Conservation (phyloP, 2,113 vertebrate species). For the Spea multiplicata region DNA sequence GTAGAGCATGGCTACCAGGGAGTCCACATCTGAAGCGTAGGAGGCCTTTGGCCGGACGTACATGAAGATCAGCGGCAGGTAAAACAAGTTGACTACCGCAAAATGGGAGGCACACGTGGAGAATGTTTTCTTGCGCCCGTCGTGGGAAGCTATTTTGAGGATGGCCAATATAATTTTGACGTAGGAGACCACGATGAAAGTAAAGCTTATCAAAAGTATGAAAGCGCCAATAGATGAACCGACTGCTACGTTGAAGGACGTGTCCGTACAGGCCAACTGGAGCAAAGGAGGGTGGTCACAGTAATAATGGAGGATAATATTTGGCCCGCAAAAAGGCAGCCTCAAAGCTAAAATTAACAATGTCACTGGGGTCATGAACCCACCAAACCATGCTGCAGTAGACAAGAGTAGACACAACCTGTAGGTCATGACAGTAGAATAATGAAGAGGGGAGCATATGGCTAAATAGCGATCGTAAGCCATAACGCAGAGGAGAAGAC, state of each 20-base stretch:
- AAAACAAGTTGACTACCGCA: not conserved
- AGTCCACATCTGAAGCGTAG: slow-evolving; percentile 49
- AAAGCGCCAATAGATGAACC: not conserved
- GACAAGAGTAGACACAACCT: slow-evolving; percentile 46
- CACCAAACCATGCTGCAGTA: slow-evolving; percentile 51
- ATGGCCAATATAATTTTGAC: slow-evolving; percentile 11
- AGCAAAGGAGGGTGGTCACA: slow-evolving; percentile 59
- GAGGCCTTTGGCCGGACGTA: slow-evolving; percentile 50
- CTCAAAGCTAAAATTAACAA: slow-evolving; percentile 49
- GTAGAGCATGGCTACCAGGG: slow-evolving; percentile 55
- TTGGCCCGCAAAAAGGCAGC: slow-evolving; percentile 58
- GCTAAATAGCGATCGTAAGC: slow-evolving; percentile 36
- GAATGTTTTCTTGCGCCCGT: slow-evolving; percentile 46
- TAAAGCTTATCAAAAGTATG: not conserved
- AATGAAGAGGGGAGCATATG: slow-evolving; percentile 52
- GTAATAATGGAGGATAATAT: slow-evolving; percentile 57
- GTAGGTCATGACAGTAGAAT: slow-evolving; percentile 53
- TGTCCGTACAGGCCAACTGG: slow-evolving; percentile 57
- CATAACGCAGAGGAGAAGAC: slow-evolving; percentile 51
- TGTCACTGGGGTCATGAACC: slow-evolving; percentile 54
- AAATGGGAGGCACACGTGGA: slow-evolving; percentile 26
- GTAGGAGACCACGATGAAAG: slow-evolving; percentile 2
- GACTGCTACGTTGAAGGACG: slow-evolving; percentile 49
- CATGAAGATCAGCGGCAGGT: slow-evolving; percentile 52
- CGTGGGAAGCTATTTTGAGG: slow-evolving; percentile 24